These are phyloP conservation scores for Dendropsophus ebraccatus DNA, from an alignment of 2,113 vertebrate species.

Conservation along the genomic window DNA sequence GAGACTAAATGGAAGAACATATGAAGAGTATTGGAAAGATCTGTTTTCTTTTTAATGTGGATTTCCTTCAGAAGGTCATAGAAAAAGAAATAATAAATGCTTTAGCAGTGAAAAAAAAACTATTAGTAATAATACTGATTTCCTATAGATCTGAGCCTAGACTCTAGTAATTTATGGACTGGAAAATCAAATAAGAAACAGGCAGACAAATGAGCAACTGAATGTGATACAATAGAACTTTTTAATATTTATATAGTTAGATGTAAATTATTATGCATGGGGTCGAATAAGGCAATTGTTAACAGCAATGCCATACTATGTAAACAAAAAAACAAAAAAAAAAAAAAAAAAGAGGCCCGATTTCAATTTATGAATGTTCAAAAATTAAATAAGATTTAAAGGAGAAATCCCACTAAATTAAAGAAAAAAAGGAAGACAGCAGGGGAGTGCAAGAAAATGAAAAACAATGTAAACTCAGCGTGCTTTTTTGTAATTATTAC, in stretches of 20 bases:
- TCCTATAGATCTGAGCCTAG: background rate
- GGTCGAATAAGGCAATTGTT: background rate
- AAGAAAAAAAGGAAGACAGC: no score
- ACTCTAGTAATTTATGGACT: background rate
- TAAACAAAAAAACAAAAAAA: no score
- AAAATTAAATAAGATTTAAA: no score
- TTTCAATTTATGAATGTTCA: no score
- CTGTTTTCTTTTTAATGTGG: constrained; percentile 6
- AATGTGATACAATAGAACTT: background rate
- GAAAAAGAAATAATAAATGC: background rate
- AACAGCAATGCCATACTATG: background rate
- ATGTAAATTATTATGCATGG: background rate
- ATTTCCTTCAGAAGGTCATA: background rate
- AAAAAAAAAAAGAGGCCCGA: no score
- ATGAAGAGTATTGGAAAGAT: background rate
- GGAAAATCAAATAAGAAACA: background rate
- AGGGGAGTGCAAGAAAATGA: no score
- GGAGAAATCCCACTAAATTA: no score
- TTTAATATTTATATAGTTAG: background rate
- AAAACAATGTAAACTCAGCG: no score
- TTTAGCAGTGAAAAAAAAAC: background rate
- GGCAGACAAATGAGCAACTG: background rate
- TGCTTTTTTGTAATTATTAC: no score
- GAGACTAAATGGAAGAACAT: background rate
- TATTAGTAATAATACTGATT: background rate